A percentile compares a stretch with the other conserved stretches of the same genome.
Conservation (phyloP, 2,797 vertebrate genomes). For the Heteromormyrus szaboi region DNA sequence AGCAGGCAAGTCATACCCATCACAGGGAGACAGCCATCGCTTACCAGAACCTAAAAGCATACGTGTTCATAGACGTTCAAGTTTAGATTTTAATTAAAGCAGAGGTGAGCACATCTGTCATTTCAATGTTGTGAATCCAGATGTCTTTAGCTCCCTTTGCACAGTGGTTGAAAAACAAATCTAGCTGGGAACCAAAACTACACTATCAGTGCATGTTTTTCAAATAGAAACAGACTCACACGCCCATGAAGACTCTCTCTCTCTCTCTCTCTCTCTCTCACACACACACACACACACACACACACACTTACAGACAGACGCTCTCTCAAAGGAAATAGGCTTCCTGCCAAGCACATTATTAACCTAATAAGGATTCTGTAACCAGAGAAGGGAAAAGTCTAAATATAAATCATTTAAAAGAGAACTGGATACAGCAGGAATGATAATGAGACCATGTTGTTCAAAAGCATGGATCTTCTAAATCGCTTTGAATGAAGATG, state of each 20-base stretch:
- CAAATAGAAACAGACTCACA: background rate
- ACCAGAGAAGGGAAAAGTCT: slow-evolving; percentile 63
- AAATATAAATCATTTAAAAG: slow-evolving; percentile 80
- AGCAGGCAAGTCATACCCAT: background rate
- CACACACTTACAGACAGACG: background rate
- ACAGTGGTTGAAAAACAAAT: background rate
- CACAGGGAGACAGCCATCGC: background rate
- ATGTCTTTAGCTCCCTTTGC: background rate
- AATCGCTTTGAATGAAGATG: slow-evolving; percentile 52
- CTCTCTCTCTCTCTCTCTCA: no score
- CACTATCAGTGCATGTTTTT: background rate
- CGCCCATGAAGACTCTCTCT: no score
- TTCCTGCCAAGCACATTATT: slow-evolving; percentile 17
- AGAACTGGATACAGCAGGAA: slow-evolving; percentile 78
- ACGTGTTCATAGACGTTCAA: background rate
- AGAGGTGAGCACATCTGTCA: background rate
- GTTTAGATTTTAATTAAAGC: background rate
- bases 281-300: background rate
- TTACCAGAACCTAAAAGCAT: background rate
- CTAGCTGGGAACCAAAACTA: background rate
- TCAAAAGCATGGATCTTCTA: slow-evolving; percentile 82
- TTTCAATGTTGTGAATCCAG: background rate
- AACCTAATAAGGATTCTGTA: slow-evolving; percentile 17
- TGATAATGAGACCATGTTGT: slow-evolving; percentile 72
- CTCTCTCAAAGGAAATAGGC: slow-evolving; percentile 11